Conservation (phyloP, 2,113 vertebrate species). For the Pseudorhombus dupliciocellatus region DNA sequence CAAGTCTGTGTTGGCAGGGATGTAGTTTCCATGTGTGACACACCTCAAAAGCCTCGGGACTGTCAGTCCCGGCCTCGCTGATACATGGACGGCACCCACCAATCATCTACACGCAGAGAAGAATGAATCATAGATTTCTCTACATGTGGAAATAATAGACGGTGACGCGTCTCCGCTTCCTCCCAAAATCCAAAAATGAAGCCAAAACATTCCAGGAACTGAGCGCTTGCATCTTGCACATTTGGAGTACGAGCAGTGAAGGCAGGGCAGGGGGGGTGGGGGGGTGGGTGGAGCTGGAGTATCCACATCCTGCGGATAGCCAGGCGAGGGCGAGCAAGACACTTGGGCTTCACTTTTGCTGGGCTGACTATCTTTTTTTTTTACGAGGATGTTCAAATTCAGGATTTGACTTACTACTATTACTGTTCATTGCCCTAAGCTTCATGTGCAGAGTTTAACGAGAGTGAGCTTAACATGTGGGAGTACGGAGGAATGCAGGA, state of each 20-base stretch:
- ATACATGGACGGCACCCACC: not conserved
- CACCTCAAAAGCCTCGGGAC: constrained; percentile 38
- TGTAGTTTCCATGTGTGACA: constrained; percentile 24
- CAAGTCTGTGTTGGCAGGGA: constrained; percentile 52
- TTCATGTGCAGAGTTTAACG: not conserved
- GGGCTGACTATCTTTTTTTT: not conserved
- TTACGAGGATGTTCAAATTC: too few relatives aligned
- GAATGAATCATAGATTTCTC: not conserved
- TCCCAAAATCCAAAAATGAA: not conserved
- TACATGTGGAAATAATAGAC: too few relatives aligned
- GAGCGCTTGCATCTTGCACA: not conserved
- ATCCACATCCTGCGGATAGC: too few relatives aligned
- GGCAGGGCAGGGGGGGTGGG: too few relatives aligned
- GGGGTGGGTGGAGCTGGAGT: too few relatives aligned
- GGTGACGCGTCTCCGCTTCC: not conserved
- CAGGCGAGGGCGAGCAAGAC: not conserved
- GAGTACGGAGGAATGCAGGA: not conserved
- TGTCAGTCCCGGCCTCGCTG: constrained; percentile 9
- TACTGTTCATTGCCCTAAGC: too few relatives aligned
- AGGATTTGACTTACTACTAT: too few relatives aligned
- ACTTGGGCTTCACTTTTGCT: not conserved
- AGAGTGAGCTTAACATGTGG: not conserved
- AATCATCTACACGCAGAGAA: not conserved
- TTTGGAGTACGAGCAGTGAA: not conserved
- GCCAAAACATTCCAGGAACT: not conserved